A percentile compares a stretch with the other conserved stretches of the same genome.
Conservation (phyloP, 1,140 invertebrate genomes). For the Calliphora vicina region DNA sequence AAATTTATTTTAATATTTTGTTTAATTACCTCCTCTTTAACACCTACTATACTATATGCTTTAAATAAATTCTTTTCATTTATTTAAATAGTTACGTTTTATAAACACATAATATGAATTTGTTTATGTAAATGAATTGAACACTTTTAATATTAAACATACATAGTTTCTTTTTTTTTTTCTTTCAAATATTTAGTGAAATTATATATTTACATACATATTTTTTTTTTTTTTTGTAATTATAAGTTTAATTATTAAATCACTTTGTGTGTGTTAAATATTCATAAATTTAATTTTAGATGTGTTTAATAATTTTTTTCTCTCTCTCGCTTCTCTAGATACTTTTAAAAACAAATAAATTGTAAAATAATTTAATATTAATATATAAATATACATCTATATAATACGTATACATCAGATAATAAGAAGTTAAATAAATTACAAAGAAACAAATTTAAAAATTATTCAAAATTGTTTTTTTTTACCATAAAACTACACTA, state of each 20-base stretch:
- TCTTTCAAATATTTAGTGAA: not conserved
- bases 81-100: not conserved
- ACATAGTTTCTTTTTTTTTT: not conserved
- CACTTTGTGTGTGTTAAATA: not conserved
- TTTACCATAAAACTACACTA: not conserved
- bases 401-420: not conserved
- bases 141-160: not conserved
- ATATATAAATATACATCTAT: not conserved
- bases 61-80: not conserved
- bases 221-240: not conserved
- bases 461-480: not conserved
- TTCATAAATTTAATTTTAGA: not conserved
- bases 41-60: not conserved
- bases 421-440: slow-evolving; percentile 17
- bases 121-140: no score
- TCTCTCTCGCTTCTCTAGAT: slow-evolving; percentile 3
- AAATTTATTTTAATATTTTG: not conserved
- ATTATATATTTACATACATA: not conserved
- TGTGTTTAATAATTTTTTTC: not conserved
- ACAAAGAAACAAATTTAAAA: not conserved
- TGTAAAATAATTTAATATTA: slow-evolving; percentile 13
- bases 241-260: not conserved
- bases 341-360: not conserved
- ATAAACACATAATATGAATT: no score
- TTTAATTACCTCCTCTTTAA: not conserved